These are phyloP conservation scores for Ctenomys sociabilis DNA, from an alignment of 2,113 vertebrate species.

Conservation along the genomic window DNA sequence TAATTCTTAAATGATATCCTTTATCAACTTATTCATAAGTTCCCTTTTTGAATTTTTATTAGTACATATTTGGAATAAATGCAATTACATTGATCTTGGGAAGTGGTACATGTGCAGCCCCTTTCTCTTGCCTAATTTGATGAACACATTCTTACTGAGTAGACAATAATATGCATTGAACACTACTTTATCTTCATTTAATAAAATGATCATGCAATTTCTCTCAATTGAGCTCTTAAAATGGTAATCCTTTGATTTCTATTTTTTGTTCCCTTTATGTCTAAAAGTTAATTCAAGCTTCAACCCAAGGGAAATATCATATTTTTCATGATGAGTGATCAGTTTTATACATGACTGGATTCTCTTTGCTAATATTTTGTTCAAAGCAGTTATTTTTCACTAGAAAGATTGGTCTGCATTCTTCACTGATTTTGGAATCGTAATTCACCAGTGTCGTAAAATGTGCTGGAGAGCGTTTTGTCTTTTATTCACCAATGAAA, in stretches of 20 bases:
- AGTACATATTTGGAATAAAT: background rate
- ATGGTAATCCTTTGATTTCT: background rate
- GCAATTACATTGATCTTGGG: background rate
- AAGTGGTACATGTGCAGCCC: background rate
- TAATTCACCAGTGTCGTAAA: background rate
- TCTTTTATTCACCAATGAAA: background rate
- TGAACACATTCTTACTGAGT: background rate
- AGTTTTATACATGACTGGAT: background rate
- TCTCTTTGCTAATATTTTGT: background rate
- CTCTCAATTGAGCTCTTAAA: constrained; percentile 5
- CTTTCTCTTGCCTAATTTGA: background rate
- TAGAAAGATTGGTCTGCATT: background rate
- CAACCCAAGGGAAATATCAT: background rate
- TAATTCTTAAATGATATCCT: background rate
- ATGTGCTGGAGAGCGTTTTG: background rate
- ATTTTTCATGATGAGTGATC: background rate
- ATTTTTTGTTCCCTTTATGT: background rate
- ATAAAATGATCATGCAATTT: background rate
- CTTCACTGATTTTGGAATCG: constrained; percentile 29
- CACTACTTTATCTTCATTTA: background rate
- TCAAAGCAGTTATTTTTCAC: background rate
- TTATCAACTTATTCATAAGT: background rate
- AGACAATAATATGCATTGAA: background rate
- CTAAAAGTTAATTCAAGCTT: constrained; percentile 15
- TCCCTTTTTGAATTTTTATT: background rate